Evolutionary conservation across 2,888 invertebrate genomes (phyloP).

Genomic region (Autographa gamma): DNA sequence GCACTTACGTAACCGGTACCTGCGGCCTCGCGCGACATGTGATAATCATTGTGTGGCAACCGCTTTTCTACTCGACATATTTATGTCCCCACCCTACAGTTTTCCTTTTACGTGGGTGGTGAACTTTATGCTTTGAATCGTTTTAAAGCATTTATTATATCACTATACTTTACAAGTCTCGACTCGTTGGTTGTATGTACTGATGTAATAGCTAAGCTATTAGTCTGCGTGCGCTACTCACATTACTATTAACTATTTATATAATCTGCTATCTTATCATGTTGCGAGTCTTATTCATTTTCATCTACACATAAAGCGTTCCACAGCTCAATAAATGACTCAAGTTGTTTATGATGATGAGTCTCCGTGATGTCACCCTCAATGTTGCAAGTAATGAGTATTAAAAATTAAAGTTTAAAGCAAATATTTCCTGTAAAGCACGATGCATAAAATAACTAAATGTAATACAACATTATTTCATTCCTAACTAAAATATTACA

Average conservation of each 20-base stretch:
- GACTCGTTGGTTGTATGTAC: constrained; percentile 4
- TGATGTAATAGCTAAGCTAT: background rate
- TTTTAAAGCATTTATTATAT: background rate
- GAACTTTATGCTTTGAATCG: background rate
- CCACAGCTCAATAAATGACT: constrained; percentile 46
- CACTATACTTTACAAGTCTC: background rate
- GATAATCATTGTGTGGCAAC: constrained; percentile 64
- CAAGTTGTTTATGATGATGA: constrained; percentile 46
- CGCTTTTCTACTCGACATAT: constrained; percentile 55
- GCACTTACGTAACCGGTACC: constrained; percentile 72
- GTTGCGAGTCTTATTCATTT: constrained; percentile 29
- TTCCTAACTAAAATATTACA: constrained; percentile 8
- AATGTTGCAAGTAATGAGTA: constrained; percentile 22
- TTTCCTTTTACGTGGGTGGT: constrained; percentile 11
- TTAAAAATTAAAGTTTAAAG: constrained; percentile 22
- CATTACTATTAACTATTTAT: constrained; percentile 19
- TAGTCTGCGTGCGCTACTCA: background rate
- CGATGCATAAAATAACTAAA: background rate
- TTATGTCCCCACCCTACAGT: constrained; percentile 46
- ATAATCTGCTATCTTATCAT: constrained; percentile 32
- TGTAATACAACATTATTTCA: constrained; percentile 12
- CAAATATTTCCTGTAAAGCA: constrained; percentile 28
- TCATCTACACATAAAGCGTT: constrained; percentile 25
- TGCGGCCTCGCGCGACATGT: constrained; percentile 67
- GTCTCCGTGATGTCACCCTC: constrained; percentile 40